Percentiles rank a stretch among this genome's conserved stretches.
Evolutionary conservation across 2,797 vertebrate species (phyloP).

Genomic region (Acropternis orthonyx): DNA sequence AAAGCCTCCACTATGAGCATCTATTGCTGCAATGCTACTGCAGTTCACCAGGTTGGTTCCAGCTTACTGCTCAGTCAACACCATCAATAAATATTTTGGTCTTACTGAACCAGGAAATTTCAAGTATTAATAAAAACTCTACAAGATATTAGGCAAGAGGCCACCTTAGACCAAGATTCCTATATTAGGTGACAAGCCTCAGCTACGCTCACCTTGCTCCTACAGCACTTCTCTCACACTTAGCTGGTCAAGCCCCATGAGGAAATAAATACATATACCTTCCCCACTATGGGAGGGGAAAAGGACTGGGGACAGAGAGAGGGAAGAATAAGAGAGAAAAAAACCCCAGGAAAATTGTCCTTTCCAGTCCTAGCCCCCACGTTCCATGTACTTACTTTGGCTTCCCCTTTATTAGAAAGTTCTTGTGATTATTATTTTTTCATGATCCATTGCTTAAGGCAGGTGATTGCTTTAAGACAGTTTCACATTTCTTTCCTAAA

Average conservation of each 20-base stretch:
- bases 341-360: neutral
- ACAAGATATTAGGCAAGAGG: neutral
- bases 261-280: neutral
- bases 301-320: neutral
- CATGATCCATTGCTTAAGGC: neutral
- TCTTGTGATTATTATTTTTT: neutral
- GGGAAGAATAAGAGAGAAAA: neutral
- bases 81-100: neutral
- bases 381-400: neutral
- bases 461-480: conserved; percentile 3
- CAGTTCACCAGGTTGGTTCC: neutral
- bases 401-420: neutral
- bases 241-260: neutral
- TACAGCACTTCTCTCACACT: neutral
- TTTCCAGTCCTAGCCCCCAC: neutral
- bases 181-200: neutral
- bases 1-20: neutral
- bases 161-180: neutral
- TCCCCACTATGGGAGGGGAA: neutral
- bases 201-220: neutral
- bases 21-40: neutral
- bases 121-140: neutral
- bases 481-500: neutral
- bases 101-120: neutral
- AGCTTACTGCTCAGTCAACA: neutral